A percentile compares a stretch with the other conserved stretches of the same genome.
Evolutionary conservation across 1,140 invertebrate genomes (phyloP).

Genomic region (Atopsyche davidsoni): DNA sequence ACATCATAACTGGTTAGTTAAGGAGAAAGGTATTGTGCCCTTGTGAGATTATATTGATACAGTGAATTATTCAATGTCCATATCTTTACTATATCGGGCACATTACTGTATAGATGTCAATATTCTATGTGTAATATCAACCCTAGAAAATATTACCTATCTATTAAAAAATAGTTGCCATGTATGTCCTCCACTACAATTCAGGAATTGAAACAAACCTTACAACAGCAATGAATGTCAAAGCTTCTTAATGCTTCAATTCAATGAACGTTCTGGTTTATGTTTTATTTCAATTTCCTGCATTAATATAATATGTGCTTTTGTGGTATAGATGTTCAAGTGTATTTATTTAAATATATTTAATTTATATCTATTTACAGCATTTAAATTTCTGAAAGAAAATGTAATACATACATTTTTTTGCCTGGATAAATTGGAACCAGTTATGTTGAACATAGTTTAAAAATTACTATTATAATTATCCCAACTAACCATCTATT

Average conservation of each 20-base stretch:
- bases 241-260: background rate
- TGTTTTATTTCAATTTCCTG: slow-evolving; percentile 10
- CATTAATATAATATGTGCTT: slow-evolving; percentile 20
- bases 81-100: slow-evolving; percentile 15
- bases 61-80: slow-evolving; percentile 2
- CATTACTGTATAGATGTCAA: slow-evolving; percentile 25
- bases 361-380: slow-evolving; percentile 5
- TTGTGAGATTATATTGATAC: slow-evolving; percentile 18
- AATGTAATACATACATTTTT: too few relatives aligned
- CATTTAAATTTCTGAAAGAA: slow-evolving; percentile 3
- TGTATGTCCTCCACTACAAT: slow-evolving; percentile 13
- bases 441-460: slow-evolving; percentile 1
- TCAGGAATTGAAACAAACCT: slow-evolving; percentile 5
- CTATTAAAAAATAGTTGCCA: slow-evolving; percentile 15
- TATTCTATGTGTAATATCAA: slow-evolving; percentile 17
- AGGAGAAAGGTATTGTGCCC: slow-evolving; percentile 21
- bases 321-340: slow-evolving; percentile 13
- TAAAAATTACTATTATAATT: too few relatives aligned
- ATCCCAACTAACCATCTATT: background rate
- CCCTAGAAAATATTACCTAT: slow-evolving; percentile 9
- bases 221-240: background rate
- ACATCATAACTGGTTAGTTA: slow-evolving; percentile 1
- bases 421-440: too few relatives aligned
- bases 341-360: background rate
- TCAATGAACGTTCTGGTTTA: background rate